Evolutionary conservation across 2,888 invertebrate species (phyloP).

Genomic region (Lamproptera curius): DNA sequence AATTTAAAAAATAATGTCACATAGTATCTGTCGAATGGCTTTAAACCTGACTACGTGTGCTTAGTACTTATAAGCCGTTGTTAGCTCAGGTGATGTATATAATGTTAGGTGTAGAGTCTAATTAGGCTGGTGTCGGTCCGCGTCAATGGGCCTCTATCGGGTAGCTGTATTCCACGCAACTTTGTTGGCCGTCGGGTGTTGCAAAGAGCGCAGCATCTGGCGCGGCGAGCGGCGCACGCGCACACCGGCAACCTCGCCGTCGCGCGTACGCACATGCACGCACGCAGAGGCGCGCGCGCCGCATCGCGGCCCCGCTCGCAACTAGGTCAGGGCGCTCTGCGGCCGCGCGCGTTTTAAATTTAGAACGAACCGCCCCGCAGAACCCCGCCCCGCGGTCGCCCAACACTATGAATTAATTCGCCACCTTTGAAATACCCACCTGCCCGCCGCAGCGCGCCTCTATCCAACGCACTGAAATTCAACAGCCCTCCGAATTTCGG

Average conservation of each 20-base stretch:
- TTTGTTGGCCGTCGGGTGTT: constrained; percentile 49
- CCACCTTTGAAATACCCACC: constrained; percentile 47
- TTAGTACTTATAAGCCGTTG: too few species aligned
- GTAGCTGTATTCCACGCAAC: too few species aligned
- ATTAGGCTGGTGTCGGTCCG: too few species aligned
- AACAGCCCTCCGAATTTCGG: too few species aligned
- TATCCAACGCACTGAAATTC: background rate
- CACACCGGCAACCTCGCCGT: constrained; percentile 48
- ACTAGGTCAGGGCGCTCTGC: constrained; percentile 76
- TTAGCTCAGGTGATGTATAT: too few species aligned
- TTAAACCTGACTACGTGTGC: too few species aligned
- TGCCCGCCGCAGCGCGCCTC: constrained; percentile 16
- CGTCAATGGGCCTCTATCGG: too few species aligned
- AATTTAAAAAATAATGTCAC: too few species aligned
- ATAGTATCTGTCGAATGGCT: too few species aligned
- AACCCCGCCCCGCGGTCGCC: constrained; percentile 65
- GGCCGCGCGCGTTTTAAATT: constrained; percentile 76
- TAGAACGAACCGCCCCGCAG: constrained; percentile 74
- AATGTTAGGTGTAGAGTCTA: too few species aligned
- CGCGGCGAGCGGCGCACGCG: constrained; percentile 66
- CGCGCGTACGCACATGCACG: constrained; percentile 50
- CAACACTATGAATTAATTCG: constrained; percentile 55
- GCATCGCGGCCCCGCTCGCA: constrained; percentile 75
- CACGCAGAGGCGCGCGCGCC: constrained; percentile 65
- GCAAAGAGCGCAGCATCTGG: constrained; percentile 71